phyloP scores from a whole-genome alignment of 2,113 vertebrate species.

The Sceloporus undulatus region DNA sequence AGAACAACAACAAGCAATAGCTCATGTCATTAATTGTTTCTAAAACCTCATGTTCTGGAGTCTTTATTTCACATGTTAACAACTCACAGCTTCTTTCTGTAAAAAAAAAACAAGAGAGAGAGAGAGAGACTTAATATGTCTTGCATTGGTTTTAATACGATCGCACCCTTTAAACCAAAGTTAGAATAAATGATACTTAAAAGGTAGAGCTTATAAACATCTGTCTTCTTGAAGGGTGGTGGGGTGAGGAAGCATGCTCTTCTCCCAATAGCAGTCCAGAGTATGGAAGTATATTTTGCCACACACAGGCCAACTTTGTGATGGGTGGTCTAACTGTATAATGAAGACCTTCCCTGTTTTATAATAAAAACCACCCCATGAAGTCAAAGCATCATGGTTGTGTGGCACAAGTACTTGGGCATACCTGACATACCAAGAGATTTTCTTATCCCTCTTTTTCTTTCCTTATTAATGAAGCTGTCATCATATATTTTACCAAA shows the following conservation, averaged over 20 bases:
- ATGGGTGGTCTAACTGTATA: neutral
- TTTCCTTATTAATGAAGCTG: neutral
- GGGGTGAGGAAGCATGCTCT: too few species aligned
- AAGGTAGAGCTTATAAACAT: neutral
- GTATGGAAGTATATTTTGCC: neutral
- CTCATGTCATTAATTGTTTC: slow-evolving; percentile 35
- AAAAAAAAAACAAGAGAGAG: neutral
- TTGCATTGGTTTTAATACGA: neutral
- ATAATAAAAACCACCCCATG: neutral
- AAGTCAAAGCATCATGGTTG: neutral
- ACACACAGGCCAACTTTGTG: neutral
- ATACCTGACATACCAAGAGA: neutral
- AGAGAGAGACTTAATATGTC: neutral
- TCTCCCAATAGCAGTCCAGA: neutral
- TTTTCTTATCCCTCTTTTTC: neutral
- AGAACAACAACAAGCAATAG: slow-evolving; percentile 11
- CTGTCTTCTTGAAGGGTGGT: neutral
- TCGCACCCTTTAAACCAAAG: neutral
- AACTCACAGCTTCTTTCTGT: neutral
- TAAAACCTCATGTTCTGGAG: slow-evolving; percentile 19
- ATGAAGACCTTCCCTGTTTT: too few species aligned
- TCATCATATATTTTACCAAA: neutral
- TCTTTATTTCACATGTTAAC: slow-evolving; percentile 30
- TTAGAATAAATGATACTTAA: neutral
- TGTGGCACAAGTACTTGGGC: neutral